Evolutionary conservation across 2,888 invertebrate species (phyloP).

Genomic region (Papilio demoleus): DNA sequence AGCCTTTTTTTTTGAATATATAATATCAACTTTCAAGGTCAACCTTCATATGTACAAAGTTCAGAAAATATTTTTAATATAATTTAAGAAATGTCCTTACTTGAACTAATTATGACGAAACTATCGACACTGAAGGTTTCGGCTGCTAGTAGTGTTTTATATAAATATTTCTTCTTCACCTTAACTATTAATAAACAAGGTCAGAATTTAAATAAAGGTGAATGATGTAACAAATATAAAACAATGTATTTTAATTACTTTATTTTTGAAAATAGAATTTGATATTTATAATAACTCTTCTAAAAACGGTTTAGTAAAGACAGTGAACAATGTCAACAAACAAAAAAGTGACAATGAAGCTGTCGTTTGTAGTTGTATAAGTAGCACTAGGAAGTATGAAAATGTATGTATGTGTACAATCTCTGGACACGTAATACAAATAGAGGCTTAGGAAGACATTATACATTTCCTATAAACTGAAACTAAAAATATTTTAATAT

Average conservation of each 20-base stretch:
- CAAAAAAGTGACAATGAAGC: no score
- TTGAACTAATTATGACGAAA: background rate
- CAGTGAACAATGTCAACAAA: no score
- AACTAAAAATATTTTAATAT: background rate
- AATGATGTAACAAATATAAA: background rate
- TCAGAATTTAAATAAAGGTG: background rate
- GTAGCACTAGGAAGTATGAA: no score
- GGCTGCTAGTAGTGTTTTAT: background rate
- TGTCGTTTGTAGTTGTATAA: no score
- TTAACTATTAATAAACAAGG: slow-evolving; percentile 10
- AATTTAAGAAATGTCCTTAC: slow-evolving; percentile 9
- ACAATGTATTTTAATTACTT: no score
- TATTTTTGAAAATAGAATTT: no score
- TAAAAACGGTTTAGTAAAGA: no score
- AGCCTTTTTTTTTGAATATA: no score
- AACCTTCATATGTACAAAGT: background rate
- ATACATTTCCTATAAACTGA: background rate
- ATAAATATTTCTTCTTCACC: background rate
- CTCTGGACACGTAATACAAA: no score
- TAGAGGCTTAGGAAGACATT: no score
- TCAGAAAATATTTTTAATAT: slow-evolving; percentile 8
- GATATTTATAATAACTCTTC: no score
- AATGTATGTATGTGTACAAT: no score
- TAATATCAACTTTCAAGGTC: slow-evolving; percentile 7
- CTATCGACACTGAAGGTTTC: background rate